Base-by-base conservation (phyloP, 2,113 vertebrate species). In the Terrapene triunguis region DNA sequence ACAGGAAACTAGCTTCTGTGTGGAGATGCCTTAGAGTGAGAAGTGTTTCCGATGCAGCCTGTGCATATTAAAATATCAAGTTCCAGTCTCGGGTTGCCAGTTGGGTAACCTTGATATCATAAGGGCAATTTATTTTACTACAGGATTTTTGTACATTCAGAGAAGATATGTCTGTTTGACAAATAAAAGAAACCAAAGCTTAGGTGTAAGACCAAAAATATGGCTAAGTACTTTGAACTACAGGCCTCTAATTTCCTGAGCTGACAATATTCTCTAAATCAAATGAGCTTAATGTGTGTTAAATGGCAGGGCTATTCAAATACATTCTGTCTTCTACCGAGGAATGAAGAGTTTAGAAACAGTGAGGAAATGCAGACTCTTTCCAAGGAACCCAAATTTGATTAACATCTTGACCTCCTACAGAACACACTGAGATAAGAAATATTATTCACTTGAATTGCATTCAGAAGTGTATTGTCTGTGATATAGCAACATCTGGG, bases 51-150 rank as follows among this genome's bases (percentile, higher is more conserved):
- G 55, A 35, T 10, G 32, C 53, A 90, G 62, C 74, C 85, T 83
- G 65, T 76, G 51, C 57, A 85, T 96, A 93, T 93, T 96, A 96
- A 96, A 91, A 96, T 92, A 92, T 92, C 85, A 90, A 91, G n/a
- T 86, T 78, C 22, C 25, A 85, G 48, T 59, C 83, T 90, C 11
- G 86, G 82, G 89, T 76, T 88, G 85, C 84, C 96, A 92, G 48
- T 95, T 97, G 93, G 47, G 42, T 42, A 93, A 93, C 89, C 93
- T 42, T 59, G 17, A 22, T 82, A 84, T 82, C 89, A 96, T 54
- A 57, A 90, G 76, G 91, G 89, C 82, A 93, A 93, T 93, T 96
- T 91, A 92, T 88, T 96, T 96, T 97, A 97, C 96, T 96, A 89
- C 81, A 93, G 92, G 92, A 95, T 89, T 92, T 47, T 59, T 80